Percentiles rank a stretch among this genome's conserved stretches.
Evolutionary conservation across 2,797 vertebrate species (phyloP).

Genomic region (Ceryle rudis): DNA sequence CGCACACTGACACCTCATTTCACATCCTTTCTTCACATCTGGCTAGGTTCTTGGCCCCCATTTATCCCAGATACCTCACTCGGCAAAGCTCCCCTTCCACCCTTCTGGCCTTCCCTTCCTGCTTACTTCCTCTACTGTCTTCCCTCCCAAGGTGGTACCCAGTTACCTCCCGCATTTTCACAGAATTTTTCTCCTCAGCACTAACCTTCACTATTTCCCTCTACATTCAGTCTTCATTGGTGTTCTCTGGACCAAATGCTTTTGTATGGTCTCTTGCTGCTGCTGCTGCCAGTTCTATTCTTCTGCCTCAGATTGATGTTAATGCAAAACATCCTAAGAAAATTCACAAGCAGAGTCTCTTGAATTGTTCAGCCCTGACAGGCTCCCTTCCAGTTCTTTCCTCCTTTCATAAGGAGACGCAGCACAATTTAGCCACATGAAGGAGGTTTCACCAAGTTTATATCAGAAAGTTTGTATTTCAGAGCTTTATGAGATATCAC

Average conservation of each 20-base stretch:
- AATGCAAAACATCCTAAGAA: background rate
- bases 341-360: background rate
- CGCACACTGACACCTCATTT: background rate
- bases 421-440: background rate
- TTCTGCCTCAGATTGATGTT: background rate
- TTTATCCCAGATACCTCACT: background rate
- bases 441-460: background rate
- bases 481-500: background rate
- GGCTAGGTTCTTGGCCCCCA: accelerated
- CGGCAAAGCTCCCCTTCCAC: background rate
- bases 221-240: background rate
- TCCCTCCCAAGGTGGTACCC: background rate
- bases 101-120: background rate
- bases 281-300: background rate
- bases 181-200: background rate
- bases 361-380: background rate
- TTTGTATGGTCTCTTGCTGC: background rate
- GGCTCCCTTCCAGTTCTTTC: background rate
- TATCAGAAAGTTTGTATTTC: background rate
- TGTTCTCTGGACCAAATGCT: background rate
- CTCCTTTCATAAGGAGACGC: background rate
- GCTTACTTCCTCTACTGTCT: background rate
- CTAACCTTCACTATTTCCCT: background rate
- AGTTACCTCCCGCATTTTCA: background rate
- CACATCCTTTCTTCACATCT: background rate